These are phyloP conservation scores for Wasmannia auropunctata DNA, from an alignment of 1,140 invertebrate species.

Conservation along the genomic window DNA sequence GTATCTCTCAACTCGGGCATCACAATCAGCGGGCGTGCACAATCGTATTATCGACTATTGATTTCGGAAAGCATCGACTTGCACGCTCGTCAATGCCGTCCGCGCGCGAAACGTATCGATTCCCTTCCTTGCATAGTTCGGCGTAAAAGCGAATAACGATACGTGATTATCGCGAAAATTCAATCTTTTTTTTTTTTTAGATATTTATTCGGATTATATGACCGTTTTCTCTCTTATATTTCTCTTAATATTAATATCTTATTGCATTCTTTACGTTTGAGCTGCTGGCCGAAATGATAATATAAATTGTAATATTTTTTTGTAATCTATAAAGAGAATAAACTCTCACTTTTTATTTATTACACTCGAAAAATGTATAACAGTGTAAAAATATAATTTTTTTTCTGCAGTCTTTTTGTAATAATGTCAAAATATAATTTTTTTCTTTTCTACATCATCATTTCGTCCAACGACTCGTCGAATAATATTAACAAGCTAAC, in stretches of 20 bases:
- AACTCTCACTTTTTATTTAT: not conserved
- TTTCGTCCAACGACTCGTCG: not conserved
- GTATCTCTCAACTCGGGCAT: slow-evolving; percentile 55
- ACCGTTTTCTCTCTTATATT: not conserved
- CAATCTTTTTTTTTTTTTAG: not conserved
- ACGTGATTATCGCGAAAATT: not conserved
- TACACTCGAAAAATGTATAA: not conserved
- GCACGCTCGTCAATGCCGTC: slow-evolving; percentile 2
- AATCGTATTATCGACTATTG: slow-evolving; percentile 68
- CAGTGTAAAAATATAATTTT: not conserved
- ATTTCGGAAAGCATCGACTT: slow-evolving; percentile 66
- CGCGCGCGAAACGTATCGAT: slow-evolving; percentile 26
- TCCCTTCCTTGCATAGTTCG: not conserved
- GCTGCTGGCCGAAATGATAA: not conserved
- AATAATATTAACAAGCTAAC: not conserved
- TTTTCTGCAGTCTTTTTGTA: not conserved
- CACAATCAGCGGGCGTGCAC: slow-evolving; percentile 41
- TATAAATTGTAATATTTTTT: not conserved
- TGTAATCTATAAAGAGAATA: too few relatives aligned
- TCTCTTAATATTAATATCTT: not conserved
- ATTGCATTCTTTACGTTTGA: not conserved
- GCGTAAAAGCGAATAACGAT: not conserved
- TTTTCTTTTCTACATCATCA: not conserved
- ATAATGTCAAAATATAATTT: not conserved
- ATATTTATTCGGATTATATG: not conserved